These are phyloP conservation scores for Drosophila algonquin DNA, from an alignment of 2,888 invertebrate species.

Conservation along the genomic window DNA sequence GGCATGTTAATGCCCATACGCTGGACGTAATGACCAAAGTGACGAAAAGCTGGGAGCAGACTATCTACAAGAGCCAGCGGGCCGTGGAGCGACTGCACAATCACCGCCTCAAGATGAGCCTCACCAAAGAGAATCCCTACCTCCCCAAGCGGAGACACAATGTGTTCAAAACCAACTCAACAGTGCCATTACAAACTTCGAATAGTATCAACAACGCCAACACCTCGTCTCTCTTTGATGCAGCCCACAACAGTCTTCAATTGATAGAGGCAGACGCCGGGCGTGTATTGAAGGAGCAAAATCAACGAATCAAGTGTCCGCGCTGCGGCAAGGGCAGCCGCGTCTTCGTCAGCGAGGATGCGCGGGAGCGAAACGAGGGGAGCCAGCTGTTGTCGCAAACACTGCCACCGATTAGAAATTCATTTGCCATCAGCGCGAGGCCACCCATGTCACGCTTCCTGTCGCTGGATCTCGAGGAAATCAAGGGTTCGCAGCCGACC, in stretches of 20 bases:
- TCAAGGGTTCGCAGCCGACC: constrained; percentile 15
- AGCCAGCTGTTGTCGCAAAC: constrained; percentile 52
- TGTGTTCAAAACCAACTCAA: constrained; percentile 34
- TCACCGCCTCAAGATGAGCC: constrained; percentile 61
- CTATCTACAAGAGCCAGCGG: constrained; percentile 41
- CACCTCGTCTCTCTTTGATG: constrained; percentile 3
- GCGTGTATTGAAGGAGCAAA: constrained; percentile 52
- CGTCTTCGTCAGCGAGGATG: constrained; percentile 50
- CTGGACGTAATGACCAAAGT: constrained; percentile 67
- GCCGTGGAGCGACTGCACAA: constrained; percentile 56
- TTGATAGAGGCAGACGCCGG: constrained; percentile 45
- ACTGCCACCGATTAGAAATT: constrained; percentile 46
- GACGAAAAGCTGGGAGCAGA: constrained; percentile 55
- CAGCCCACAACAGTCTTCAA: constrained; percentile 17
- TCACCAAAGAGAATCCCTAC: constrained; percentile 57
- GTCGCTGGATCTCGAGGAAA: constrained; percentile 67
- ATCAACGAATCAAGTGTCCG: constrained; percentile 69
- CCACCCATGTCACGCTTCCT: constrained; percentile 50
- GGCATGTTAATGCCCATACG: constrained; percentile 48
- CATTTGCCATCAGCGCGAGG: constrained; percentile 11
- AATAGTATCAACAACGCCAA: constrained; percentile 50
- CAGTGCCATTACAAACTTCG: constrained; percentile 70
- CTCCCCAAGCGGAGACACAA: constrained; percentile 32
- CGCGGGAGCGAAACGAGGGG: neutral
- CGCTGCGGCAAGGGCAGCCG: constrained; percentile 66